phyloP scores from a whole-genome alignment of 2,888 invertebrate species.

The Adelphocoris suturalis region DNA sequence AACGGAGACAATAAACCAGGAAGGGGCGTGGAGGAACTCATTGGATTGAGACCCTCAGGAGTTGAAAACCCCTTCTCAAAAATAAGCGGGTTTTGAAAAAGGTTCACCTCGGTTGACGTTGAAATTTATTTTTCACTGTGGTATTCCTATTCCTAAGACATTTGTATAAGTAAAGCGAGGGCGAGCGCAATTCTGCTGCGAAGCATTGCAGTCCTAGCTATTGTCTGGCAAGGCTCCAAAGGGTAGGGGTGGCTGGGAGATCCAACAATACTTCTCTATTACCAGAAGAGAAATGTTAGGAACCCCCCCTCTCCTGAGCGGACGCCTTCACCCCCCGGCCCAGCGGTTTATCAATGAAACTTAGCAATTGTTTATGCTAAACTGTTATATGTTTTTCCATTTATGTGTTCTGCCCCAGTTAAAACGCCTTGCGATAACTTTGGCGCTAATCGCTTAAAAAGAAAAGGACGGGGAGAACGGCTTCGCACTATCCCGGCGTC shows the following conservation, averaged over 20 bases:
- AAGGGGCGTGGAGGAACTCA: constrained; percentile 51
- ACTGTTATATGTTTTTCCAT: constrained; percentile 72
- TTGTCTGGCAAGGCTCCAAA: constrained; percentile 71
- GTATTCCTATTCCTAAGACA: constrained; percentile 73
- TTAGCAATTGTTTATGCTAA: constrained; percentile 70
- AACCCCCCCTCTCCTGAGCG: constrained; percentile 42
- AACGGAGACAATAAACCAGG: constrained; percentile 48
- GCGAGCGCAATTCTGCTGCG: constrained; percentile 69
- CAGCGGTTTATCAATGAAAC: constrained; percentile 71
- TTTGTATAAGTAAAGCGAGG: constrained; percentile 73
- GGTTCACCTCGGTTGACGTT: constrained; percentile 68
- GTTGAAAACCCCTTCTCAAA: constrained; percentile 30
- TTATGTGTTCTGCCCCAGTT: constrained; percentile 70
- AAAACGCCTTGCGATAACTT: constrained; percentile 64
- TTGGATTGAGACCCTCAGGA: constrained; percentile 7
- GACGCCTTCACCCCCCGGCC: neutral
- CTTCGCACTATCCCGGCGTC: neutral
- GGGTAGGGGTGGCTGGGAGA: constrained; percentile 63
- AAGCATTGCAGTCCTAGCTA: constrained; percentile 72
- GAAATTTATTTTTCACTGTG: constrained; percentile 73
- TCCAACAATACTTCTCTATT: constrained; percentile 73
- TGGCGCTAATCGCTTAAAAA: constrained; percentile 53
- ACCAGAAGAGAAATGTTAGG: constrained; percentile 71
- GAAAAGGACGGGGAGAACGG: neutral
- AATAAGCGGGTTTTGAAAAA: constrained; percentile 48